Conservation (phyloP, 2,113 vertebrate species). For the Dipodomys spectabilis region DNA sequence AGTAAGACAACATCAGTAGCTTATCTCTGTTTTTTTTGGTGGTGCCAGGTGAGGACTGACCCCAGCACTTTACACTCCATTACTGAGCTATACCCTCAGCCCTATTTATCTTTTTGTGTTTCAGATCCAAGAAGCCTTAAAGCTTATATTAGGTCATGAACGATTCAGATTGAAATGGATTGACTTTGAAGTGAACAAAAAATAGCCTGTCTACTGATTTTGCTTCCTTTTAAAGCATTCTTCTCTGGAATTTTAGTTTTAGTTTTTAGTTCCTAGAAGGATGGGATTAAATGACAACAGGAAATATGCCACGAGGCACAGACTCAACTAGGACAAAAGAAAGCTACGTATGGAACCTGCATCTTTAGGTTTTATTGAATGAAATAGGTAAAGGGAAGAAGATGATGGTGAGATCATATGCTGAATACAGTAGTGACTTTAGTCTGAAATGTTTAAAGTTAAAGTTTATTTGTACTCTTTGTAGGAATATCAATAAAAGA, state of each 20-base stretch:
- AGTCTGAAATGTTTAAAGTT: conserved; percentile 89
- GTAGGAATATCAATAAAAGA: conserved; percentile 92
- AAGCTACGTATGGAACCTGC: neutral
- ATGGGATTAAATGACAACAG: neutral
- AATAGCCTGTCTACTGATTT: neutral
- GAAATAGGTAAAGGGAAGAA: neutral
- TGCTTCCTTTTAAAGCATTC: neutral
- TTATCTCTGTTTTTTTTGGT: neutral
- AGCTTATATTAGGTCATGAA: conserved; percentile 55
- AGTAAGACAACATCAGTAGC: neutral
- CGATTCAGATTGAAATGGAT: conserved; percentile 68
- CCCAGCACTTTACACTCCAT: neutral
- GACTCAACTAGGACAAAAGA: neutral
- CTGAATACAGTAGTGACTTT: conserved; percentile 45
- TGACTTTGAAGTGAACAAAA: conserved; percentile 41
- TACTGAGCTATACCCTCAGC: neutral
- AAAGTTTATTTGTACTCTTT: conserved; percentile 91
- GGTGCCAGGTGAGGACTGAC: neutral
- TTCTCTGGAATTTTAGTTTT: neutral
- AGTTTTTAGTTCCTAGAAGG: neutral
- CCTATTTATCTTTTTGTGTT: conserved; percentile 52
- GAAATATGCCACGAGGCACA: neutral
- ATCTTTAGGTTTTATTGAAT: neutral
- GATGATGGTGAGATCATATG: neutral
- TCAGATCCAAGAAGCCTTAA: conserved; percentile 76